Base-by-base conservation (phyloP, 2,797 vertebrate genomes). In the Falco biarmicus region DNA sequence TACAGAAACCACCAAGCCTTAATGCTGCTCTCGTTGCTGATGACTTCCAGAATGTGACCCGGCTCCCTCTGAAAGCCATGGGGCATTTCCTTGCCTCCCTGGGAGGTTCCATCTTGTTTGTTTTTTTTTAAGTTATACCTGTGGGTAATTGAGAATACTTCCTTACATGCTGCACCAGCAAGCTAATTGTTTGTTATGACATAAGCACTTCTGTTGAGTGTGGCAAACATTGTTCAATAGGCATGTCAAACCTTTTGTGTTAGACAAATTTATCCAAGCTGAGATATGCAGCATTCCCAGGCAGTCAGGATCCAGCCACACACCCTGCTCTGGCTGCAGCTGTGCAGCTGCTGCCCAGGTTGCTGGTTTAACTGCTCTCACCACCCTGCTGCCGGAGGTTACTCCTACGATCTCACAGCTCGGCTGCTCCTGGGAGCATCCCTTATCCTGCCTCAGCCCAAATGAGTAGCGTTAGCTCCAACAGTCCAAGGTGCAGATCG, bases 51-150 rank as follows among this genome's bases (percentile, higher is more conserved):
- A 85, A 54, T 4, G 0, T 17, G 63, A 29, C 11, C 34, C 50
- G 43, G 51, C 22, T 54, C 31, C 39, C 12, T 11, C 32, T 0
- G 0, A 51, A 63, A 80, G 45, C 68, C 75, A 14, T 0, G 0
- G 43, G n/a, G 5, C 13, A 2, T 48, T 84, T 71, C 9, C 47
- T 18, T n/a, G 21, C 47, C 74, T 78, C 59, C 32, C 15, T 20
- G 7, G 75, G 61, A 73, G 50, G 19, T 14, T 88, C 47, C 0
- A 0, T 6, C 41, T 43, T 88, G 48, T 3, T 39, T 39, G 37
- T 5, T 39, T 63, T 89, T 77, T 77, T 39, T 51, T 0, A 34
- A 56, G 77, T 25, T 51, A 11, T 19, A 26, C 56, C 24, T 8
- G n/a, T 15, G 50, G 5, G 48, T 66, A 47, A 54, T 32, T 74